Base-by-base conservation (phyloP, 2,888 invertebrate genomes). In the Unio delphinus region DNA sequence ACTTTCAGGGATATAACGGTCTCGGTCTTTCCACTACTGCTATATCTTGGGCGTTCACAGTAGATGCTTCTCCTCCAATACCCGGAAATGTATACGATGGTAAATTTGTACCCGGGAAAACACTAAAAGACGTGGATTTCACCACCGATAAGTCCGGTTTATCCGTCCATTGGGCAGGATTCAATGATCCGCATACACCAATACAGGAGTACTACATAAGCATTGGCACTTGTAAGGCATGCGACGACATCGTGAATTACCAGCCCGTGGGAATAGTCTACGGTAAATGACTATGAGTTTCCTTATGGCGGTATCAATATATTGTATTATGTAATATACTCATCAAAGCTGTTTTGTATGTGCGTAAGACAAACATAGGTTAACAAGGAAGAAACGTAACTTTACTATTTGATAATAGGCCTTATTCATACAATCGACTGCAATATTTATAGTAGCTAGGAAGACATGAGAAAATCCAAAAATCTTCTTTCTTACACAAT, bases 141-240 rank as follows among this genome's bases (percentile, higher is more conserved):
- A 72, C 72, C 26, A 73, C 70, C 15, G 72, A 73, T 23, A 68
- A 67, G 28, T 65, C 72, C 4, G 58, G 63, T 28, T 20, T 80
- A 18, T 55, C 74, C 65, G 79, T 71, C 11, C 73, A 65, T 60
- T 81, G 80, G 80, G 74, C 75, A 34, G 79, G 73, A 15, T 80
- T 81, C 55, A 69, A 72, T 67, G 81, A 81, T 61, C 74, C 77
- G 28, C 81, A 81, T 45, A 72, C 76, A n/a, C 60, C 71, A n/a
- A 71, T 81, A 17, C 64, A 62, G 26, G 77, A 77, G 55, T 78
- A 76, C 67, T 73, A 61, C 34, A 60, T 80, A 34, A 34, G 5
- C 34, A 34, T 7, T 34, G 34, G 34, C 34, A 34, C 34, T 34
- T 34, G 34, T 34, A 34, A 34, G 34, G 34, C 34, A 34, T 81